These are phyloP conservation scores for Plectropomus leopardus DNA, from an alignment of 2,113 vertebrate species.

Conservation along the genomic window DNA sequence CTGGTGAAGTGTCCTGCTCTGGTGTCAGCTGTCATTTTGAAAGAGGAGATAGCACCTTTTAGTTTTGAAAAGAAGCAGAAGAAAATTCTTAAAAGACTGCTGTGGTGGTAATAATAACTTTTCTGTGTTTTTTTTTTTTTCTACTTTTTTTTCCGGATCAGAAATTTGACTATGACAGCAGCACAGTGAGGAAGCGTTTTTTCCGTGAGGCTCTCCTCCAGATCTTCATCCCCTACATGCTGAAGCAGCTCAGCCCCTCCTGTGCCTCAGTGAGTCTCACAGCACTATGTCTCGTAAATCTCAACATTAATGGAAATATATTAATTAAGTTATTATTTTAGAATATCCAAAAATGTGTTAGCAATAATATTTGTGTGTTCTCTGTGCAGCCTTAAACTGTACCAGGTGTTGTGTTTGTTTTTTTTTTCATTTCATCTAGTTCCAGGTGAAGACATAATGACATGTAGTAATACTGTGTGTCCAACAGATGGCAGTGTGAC, in stretches of 20 bases:
- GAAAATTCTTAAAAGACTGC: too few species aligned
- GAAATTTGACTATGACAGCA: conserved; percentile 98
- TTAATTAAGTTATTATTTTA: neutral
- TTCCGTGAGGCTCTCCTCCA: conserved; percentile 97
- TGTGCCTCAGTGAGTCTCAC: conserved; percentile 87
- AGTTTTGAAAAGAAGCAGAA: too few species aligned
- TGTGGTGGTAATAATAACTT: neutral
- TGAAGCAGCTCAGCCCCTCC: conserved; percentile 92
- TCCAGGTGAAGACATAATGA: neutral
- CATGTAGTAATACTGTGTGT: neutral
- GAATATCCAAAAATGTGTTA: neutral
- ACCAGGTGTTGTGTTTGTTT: neutral
- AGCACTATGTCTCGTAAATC: neutral
- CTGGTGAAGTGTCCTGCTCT: too few species aligned
- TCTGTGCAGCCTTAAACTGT: neutral
- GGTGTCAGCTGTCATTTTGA: too few species aligned
- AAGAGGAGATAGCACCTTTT: too few species aligned
- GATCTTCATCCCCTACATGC: conserved; percentile 96
- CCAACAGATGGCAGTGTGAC: neutral
- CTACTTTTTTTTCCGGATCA: conserved; percentile 51
- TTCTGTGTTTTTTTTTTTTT: neutral
- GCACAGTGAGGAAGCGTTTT: conserved; percentile 94
- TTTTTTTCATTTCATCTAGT: neutral
- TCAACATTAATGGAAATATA: neutral
- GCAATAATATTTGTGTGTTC: neutral